Evolutionary conservation across 2,888 invertebrate genomes (phyloP).

Genomic region (Lymantria dispar): DNA sequence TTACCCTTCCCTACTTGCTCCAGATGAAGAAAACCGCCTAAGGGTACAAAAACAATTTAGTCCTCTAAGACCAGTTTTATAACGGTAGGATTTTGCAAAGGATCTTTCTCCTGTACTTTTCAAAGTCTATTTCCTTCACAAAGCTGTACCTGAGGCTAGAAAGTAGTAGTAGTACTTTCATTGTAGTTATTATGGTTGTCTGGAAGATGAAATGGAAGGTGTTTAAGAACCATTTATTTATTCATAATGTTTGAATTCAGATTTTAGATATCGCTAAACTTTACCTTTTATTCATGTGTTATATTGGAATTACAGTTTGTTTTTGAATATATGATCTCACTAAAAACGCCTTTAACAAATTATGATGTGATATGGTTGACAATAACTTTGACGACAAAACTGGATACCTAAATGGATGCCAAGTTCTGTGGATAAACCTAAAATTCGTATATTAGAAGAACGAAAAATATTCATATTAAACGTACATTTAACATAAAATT

Average conservation of each 20-base stretch:
- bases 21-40: constrained; percentile 55
- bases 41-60: constrained; percentile 78
- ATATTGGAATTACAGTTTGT: too few relatives aligned
- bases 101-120: constrained; percentile 49
- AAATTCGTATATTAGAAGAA: too few relatives aligned
- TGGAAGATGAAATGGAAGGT: constrained; percentile 3
- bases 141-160: constrained; percentile 58
- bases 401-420: too few relatives aligned
- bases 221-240: constrained; percentile 10
- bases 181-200: constrained; percentile 41
- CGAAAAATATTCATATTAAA: too few relatives aligned
- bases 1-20: constrained; percentile 31
- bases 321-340: too few relatives aligned
- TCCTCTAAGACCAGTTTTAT: constrained; percentile 61
- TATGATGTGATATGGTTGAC: too few relatives aligned
- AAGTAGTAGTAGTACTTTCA: constrained; percentile 31
- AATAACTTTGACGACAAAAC: too few relatives aligned
- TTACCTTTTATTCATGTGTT: too few relatives aligned
- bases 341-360: too few relatives aligned
- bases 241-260: background rate
- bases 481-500: too few relatives aligned
- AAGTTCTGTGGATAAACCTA: too few relatives aligned
- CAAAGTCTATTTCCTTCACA: constrained; percentile 67
- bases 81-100: constrained; percentile 50
- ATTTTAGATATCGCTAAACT: background rate